Percentiles rank a stretch among this genome's conserved stretches.
Evolutionary conservation across 2,113 vertebrate genomes (phyloP).

Genomic region (Seriola rivoliana): DNA sequence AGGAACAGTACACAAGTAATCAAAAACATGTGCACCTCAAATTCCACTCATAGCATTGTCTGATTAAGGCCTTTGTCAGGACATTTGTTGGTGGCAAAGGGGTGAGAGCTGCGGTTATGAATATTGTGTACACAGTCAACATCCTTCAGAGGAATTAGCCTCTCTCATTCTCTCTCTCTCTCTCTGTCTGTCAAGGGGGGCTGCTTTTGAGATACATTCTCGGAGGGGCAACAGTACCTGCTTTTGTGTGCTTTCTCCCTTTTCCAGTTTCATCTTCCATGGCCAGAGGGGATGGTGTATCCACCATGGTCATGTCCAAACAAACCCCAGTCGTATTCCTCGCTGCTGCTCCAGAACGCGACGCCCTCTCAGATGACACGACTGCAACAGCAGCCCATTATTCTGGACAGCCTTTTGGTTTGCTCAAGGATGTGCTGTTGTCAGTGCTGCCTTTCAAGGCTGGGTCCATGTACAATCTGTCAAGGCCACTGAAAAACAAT

Average conservation of each 20-base stretch:
- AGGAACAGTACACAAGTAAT: conserved; percentile 66
- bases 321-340: conserved; percentile 68
- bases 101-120: conserved; percentile 36
- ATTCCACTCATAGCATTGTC: conserved; percentile 65
- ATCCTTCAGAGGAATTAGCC: conserved; percentile 45
- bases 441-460: conserved; percentile 79
- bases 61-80: conserved; percentile 66
- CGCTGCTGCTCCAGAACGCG: conserved; percentile 36
- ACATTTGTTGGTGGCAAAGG: conserved; percentile 50
- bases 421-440: conserved; percentile 76
- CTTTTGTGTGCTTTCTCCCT: conserved; percentile 48
- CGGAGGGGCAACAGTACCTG: conserved; percentile 40
- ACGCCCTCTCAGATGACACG: conserved; percentile 76
- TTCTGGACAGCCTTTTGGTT: conserved; percentile 66
- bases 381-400: conserved; percentile 73
- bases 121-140: conserved; percentile 46
- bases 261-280: conserved; percentile 73
- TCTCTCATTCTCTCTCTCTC: not conserved
- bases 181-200: not conserved
- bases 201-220: conserved; percentile 26
- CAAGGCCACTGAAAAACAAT: conserved; percentile 76
- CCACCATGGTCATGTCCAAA: conserved; percentile 77
- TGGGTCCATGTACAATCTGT: conserved; percentile 58
- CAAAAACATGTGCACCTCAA: conserved; percentile 74
- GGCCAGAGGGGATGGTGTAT: conserved; percentile 59